phyloP scores from a whole-genome alignment of 2,888 invertebrate genomes.

The Helleia helle region DNA sequence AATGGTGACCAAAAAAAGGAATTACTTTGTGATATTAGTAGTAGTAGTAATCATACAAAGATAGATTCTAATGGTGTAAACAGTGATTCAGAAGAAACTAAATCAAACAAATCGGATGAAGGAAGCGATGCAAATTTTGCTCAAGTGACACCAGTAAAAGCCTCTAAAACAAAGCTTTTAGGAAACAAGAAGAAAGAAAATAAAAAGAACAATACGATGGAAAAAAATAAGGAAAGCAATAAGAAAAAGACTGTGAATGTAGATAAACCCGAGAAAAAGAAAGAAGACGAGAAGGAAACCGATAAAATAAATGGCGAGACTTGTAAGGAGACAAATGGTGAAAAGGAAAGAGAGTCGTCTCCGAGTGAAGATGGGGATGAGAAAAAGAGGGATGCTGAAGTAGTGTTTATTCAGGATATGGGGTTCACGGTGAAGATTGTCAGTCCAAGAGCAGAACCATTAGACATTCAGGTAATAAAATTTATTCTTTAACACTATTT shows the following conservation, averaged over 20 bases:
- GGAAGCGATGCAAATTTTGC: conserved; percentile 30
- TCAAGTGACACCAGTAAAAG: conserved; percentile 34
- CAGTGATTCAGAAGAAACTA: conserved; percentile 55
- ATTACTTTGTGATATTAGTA: conserved; percentile 71
- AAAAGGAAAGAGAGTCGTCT: conserved; percentile 57
- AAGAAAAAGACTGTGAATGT: conserved; percentile 39
- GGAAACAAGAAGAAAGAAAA: conserved; percentile 51
- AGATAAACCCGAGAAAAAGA: conserved; percentile 34
- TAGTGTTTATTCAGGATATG: conserved; percentile 91
- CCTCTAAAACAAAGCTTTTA: conserved; percentile 34
- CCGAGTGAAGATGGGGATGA: conserved; percentile 71
- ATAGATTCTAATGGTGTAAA: conserved; percentile 65
- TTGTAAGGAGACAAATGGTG: conserved; percentile 48
- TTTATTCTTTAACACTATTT: background rate
- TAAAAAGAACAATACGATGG: conserved; percentile 41
- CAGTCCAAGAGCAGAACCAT: conserved; percentile 91
- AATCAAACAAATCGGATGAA: conserved; percentile 56
- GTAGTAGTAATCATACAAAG: conserved; percentile 51
- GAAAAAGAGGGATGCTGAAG: conserved; percentile 80
- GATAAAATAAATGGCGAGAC: conserved; percentile 46
- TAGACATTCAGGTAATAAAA: conserved; percentile 88
- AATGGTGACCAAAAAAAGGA: conserved; percentile 59
- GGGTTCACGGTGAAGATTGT: conserved; percentile 96
- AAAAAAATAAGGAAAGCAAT: conserved; percentile 43
- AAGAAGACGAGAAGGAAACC: conserved; percentile 33